Conservation (phyloP, 53 echinoderm and acorn worm genomes). For the Mesocentrotus franciscanus region DNA sequence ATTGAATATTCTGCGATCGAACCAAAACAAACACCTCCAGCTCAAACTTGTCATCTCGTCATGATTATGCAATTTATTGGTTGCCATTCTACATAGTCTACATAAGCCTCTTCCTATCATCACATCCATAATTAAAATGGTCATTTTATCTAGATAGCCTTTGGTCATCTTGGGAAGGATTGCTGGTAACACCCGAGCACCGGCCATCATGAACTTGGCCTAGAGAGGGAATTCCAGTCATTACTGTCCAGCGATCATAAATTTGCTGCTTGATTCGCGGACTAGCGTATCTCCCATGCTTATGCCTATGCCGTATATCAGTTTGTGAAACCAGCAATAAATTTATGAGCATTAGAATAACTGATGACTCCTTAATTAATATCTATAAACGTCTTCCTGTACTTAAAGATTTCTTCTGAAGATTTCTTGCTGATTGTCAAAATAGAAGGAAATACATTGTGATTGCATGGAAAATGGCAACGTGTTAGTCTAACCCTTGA, state of each 20-base stretch:
- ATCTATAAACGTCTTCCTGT: background rate
- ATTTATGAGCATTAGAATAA: background rate
- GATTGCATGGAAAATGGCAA: background rate
- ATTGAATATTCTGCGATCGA: background rate
- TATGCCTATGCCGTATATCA: no score
- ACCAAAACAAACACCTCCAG: background rate
- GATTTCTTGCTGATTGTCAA: background rate
- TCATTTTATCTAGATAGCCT: background rate
- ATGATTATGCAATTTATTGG: constrained; percentile 2
- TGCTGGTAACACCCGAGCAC: background rate
- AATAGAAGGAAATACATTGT: background rate
- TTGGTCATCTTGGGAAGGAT: background rate
- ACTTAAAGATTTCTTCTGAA: background rate
- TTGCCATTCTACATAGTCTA: background rate
- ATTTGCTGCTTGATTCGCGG: background rate
- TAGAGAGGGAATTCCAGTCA: background rate
- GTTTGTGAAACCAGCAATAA: no score
- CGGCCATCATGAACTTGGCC: background rate
- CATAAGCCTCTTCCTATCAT: constrained; percentile 2
- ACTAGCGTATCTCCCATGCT: no score
- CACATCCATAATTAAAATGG: constrained; percentile 45
- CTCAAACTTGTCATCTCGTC: background rate
- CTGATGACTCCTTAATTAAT: no score
- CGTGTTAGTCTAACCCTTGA: no score
- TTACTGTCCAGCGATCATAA: background rate